phyloP scores from a whole-genome alignment of 2,113 vertebrate species.

The Hystrix brachyura region DNA sequence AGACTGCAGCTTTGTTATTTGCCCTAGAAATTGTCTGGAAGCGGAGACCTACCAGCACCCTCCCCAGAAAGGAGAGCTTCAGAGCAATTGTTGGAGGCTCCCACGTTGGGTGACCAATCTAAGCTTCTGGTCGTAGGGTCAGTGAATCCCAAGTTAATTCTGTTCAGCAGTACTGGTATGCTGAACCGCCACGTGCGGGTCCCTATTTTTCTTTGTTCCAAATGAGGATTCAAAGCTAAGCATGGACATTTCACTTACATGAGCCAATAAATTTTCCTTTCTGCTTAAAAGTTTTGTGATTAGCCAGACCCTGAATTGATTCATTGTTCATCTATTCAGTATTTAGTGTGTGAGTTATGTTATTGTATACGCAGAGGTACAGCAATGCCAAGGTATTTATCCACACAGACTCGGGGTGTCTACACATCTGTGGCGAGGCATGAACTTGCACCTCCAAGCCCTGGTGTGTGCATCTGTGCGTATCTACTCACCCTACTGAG shows the following conservation, averaged over 20 bases:
- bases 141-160: not conserved
- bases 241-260: not conserved
- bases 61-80: not conserved
- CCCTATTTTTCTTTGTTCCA: not conserved
- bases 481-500: not conserved
- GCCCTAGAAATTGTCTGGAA: not conserved
- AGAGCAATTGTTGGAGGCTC: not conserved
- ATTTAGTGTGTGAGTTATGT: not conserved
- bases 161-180: not conserved
- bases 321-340: not conserved
- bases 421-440: not conserved
- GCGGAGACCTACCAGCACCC: not conserved
- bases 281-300: not conserved
- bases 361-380: not conserved
- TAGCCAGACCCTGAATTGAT: not conserved
- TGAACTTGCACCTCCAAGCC: not conserved
- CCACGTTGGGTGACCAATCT: not conserved
- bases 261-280: constrained; percentile 3
- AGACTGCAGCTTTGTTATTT: not conserved
- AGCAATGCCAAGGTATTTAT: not conserved
- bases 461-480: not conserved
- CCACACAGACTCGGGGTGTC: constrained; percentile 39
- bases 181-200: not conserved
- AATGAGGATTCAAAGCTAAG: not conserved
- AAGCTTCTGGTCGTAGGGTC: not conserved